A percentile compares a stretch with the other conserved stretches of the same genome.
Conservation (phyloP, 2,888 invertebrate genomes). For the Apomyelois bistriatella region DNA sequence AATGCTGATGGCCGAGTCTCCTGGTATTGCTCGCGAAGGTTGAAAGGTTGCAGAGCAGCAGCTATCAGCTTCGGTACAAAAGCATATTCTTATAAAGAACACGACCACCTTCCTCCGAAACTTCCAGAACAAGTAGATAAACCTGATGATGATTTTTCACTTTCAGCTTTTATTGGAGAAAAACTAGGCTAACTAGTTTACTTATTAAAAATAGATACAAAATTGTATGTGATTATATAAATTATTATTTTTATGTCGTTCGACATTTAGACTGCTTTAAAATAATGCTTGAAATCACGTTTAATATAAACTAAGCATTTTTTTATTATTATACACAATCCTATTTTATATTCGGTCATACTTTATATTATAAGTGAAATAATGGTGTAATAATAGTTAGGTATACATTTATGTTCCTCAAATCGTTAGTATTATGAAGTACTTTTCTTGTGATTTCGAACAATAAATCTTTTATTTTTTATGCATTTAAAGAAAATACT, state of each 20-base stretch:
- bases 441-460: too few species aligned
- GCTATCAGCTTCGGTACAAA: conserved; percentile 57
- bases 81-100: conserved; percentile 45
- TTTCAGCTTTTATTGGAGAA: not conserved
- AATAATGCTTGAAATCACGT: too few species aligned
- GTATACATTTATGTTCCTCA: too few species aligned
- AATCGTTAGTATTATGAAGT: too few species aligned
- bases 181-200: not conserved
- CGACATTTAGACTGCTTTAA: too few species aligned
- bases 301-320: too few species aligned
- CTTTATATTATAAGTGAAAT: too few species aligned
- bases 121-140: conserved; percentile 26
- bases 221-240: not conserved
- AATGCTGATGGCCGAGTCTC: conserved; percentile 66
- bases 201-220: not conserved
- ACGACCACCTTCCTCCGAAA: conserved; percentile 61
- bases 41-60: conserved; percentile 65
- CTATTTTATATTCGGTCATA: too few species aligned
- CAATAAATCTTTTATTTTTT: too few species aligned
- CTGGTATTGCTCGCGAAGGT: conserved; percentile 69
- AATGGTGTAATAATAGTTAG: too few species aligned
- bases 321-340: too few species aligned
- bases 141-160: not conserved
- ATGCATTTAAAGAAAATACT: too few species aligned
- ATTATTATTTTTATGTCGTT: not conserved